A percentile compares a stretch with the other conserved stretches of the same genome.
phyloP scores from a whole-genome alignment of 2,888 invertebrate species.

The Odontomyia ornata region DNA sequence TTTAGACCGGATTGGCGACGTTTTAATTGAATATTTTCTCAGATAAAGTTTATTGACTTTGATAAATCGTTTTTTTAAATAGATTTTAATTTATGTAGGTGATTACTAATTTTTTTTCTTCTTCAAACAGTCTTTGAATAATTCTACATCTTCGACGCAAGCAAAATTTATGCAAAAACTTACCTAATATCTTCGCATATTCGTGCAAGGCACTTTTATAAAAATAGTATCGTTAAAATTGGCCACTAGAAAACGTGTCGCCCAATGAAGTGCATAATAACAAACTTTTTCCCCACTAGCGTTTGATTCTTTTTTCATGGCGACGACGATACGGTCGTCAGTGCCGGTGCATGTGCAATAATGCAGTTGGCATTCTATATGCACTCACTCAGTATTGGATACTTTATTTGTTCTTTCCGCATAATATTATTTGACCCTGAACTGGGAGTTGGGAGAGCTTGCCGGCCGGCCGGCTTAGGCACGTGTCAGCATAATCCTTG shows the following conservation, averaged over 20 bases:
- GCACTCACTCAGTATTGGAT: not conserved
- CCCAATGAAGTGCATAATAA: constrained; percentile 16
- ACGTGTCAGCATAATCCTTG: constrained; percentile 38
- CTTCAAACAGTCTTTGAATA: too few relatives aligned
- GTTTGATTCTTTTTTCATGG: not conserved
- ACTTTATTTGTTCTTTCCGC: constrained; percentile 2
- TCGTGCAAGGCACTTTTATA: too few relatives aligned
- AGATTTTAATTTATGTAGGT: too few relatives aligned
- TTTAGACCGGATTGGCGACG: too few relatives aligned
- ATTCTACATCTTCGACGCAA: too few relatives aligned
- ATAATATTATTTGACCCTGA: constrained; percentile 16
- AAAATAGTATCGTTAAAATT: not conserved
- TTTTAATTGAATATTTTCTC: too few relatives aligned
- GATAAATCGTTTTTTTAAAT: too few relatives aligned
- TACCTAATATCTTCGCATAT: too few relatives aligned
- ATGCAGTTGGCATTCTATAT: not conserved
- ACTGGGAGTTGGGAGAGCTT: not conserved
- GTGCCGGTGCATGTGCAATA: not conserved
- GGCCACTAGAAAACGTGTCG: not conserved
- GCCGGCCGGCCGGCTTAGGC: constrained; percentile 31
- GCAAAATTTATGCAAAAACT: too few relatives aligned
- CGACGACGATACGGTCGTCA: not conserved
- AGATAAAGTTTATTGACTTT: too few relatives aligned
- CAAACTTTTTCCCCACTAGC: not conserved
- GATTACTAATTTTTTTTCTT: too few relatives aligned